These are phyloP conservation scores for Cotesia vestalis DNA, from an alignment of 1,140 invertebrate species.

Conservation along the genomic window DNA sequence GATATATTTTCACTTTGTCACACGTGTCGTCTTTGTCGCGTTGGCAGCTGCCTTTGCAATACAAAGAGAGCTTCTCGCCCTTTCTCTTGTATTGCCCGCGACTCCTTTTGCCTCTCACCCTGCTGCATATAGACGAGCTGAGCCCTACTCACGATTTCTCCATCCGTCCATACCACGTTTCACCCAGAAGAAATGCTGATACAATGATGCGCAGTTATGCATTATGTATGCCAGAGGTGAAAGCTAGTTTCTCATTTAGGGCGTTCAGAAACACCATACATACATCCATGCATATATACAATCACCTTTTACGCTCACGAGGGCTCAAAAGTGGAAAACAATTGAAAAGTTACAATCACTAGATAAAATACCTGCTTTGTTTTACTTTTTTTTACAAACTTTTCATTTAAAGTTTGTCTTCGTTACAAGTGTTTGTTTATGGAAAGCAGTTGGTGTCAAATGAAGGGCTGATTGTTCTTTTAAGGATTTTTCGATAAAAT, in stretches of 20 bases:
- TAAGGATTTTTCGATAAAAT: too few relatives aligned
- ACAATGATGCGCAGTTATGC: constrained; percentile 61
- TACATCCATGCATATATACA: too few relatives aligned
- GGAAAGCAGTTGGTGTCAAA: too few relatives aligned
- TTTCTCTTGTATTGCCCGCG: constrained; percentile 31
- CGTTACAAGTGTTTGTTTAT: too few relatives aligned
- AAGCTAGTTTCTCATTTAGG: constrained; percentile 23
- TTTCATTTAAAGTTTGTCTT: too few relatives aligned
- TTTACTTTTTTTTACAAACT: too few relatives aligned
- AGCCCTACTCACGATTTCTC: constrained; percentile 24
- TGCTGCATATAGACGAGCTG: constrained; percentile 2
- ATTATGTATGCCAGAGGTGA: constrained; percentile 51
- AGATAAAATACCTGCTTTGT: background rate
- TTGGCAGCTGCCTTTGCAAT: constrained; percentile 54
- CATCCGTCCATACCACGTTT: constrained; percentile 23
- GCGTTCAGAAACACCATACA: background rate
- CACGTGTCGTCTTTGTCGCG: constrained; percentile 62
- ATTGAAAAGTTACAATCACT: constrained; percentile 18
- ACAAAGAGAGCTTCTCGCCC: constrained; percentile 32
- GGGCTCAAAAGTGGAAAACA: constrained; percentile 15
- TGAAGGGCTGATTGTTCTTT: too few relatives aligned
- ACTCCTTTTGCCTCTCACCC: constrained; percentile 39
- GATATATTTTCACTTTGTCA: constrained; percentile 68
- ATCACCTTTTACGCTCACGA: too few relatives aligned
- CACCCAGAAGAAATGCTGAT: constrained; percentile 54